Conservation (phyloP, 2,113 vertebrate genomes). For the Periophthalmus modestus region DNA sequence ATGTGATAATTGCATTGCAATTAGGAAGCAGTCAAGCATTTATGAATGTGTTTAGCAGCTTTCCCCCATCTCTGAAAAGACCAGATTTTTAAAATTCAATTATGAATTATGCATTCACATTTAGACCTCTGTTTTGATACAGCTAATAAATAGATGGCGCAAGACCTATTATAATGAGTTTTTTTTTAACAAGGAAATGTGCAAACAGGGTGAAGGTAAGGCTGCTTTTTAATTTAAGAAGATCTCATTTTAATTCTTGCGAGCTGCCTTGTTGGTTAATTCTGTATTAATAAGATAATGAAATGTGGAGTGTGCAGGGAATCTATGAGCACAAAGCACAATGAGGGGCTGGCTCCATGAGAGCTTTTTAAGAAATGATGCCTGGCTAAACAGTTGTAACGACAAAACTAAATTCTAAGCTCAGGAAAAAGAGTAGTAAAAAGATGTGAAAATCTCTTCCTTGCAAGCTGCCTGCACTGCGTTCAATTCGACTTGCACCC, state of each 20-base stretch:
- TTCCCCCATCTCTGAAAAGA: constrained; percentile 45
- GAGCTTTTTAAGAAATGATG: constrained; percentile 53
- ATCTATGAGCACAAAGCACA: constrained; percentile 52
- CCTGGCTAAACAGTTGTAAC: constrained; percentile 60
- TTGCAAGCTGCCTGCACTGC: constrained; percentile 26
- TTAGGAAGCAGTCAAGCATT: constrained; percentile 74
- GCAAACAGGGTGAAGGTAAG: constrained; percentile 58
- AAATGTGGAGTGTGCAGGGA: constrained; percentile 68
- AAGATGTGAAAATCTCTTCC: constrained; percentile 1
- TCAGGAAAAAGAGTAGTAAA: constrained; percentile 35
- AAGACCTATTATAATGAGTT: constrained; percentile 75
- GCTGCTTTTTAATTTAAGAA: constrained; percentile 73
- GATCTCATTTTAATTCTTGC: constrained; percentile 63
- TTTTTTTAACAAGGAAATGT: constrained; percentile 75
- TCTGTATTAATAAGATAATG: constrained; percentile 77
- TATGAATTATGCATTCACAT: constrained; percentile 74
- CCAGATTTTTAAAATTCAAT: constrained; percentile 63
- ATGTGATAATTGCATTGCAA: constrained; percentile 78
- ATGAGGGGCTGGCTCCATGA: constrained; percentile 49
- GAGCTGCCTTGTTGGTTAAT: constrained; percentile 69
- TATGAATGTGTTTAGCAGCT: constrained; percentile 71
- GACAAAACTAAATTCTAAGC: constrained; percentile 29
- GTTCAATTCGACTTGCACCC: constrained; percentile 64
- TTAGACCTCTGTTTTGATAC: constrained; percentile 76
- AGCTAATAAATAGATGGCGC: constrained; percentile 74